Conservation (phyloP, 2,113 vertebrate species). For the Paratilapia polleni region DNA sequence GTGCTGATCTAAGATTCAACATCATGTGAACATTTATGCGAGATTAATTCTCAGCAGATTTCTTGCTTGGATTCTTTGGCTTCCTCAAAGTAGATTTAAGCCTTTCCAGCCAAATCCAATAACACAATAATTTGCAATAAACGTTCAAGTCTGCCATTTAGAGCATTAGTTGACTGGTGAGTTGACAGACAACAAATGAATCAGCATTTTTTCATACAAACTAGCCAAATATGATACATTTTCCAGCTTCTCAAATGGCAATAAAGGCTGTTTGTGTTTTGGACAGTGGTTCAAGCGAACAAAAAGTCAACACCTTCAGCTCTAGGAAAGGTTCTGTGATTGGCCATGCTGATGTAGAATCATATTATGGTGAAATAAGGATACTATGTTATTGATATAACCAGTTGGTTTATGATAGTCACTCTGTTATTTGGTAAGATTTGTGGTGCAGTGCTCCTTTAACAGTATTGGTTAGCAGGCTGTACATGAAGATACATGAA, state of each 20-base stretch:
- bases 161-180: neutral
- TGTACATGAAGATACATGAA: neutral
- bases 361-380: fast-evolving
- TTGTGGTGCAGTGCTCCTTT: neutral
- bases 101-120: neutral
- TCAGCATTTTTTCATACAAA: too few species aligned
- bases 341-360: neutral
- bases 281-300: neutral
- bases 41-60: conserved; percentile 9
- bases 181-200: neutral
- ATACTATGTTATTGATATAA: neutral
- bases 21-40: neutral
- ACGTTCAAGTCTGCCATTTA: neutral
- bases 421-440: neutral
- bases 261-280: neutral
- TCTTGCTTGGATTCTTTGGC: neutral
- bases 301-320: neutral
- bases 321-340: neutral
- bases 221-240: neutral
- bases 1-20: neutral
- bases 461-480: neutral
- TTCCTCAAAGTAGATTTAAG: neutral
- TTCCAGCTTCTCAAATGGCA: neutral
- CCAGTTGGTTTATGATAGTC: neutral
- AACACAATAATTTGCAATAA: conserved; percentile 1